Evolutionary conservation across 2,113 vertebrate genomes (phyloP).

Genomic region (Rousettus leschenaultii): DNA sequence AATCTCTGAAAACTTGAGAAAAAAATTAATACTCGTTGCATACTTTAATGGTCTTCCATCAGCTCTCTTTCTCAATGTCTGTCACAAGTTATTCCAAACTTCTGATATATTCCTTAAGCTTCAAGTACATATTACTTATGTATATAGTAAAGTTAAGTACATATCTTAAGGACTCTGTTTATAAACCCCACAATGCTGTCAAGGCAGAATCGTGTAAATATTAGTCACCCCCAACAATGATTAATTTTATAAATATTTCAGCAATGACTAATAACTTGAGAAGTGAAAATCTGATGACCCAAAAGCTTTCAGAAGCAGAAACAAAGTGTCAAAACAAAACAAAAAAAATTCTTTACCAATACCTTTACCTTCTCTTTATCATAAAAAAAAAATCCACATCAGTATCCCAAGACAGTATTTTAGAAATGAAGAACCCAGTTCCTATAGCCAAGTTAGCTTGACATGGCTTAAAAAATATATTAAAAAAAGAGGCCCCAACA

Average conservation of each 20-base stretch:
- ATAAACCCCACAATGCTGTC: not conserved
- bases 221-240: not conserved
- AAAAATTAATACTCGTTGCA: not conserved
- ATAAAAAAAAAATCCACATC: not conserved
- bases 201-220: not conserved
- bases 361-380: constrained; percentile 31
- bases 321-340: constrained; percentile 32
- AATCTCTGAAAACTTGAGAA: constrained; percentile 24
- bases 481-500: not conserved
- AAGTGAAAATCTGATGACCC: constrained; percentile 11
- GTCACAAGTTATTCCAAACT: constrained; percentile 25
- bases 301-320: constrained; percentile 44
- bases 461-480: not conserved
- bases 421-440: constrained; percentile 31
- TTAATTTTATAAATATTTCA: constrained; percentile 26
- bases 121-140: not conserved
- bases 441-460: not conserved
- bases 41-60: not conserved
- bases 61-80: constrained; percentile 1
- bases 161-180: not conserved
- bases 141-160: not conserved
- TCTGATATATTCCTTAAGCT: not conserved
- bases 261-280: not conserved
- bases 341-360: not conserved
- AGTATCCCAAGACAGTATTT: not conserved